Evolutionary conservation across 2,797 vertebrate genomes (phyloP), one percentile per base, ranked within the genome.

Genomic region (Buphagus erythrorhynchus): DNA sequence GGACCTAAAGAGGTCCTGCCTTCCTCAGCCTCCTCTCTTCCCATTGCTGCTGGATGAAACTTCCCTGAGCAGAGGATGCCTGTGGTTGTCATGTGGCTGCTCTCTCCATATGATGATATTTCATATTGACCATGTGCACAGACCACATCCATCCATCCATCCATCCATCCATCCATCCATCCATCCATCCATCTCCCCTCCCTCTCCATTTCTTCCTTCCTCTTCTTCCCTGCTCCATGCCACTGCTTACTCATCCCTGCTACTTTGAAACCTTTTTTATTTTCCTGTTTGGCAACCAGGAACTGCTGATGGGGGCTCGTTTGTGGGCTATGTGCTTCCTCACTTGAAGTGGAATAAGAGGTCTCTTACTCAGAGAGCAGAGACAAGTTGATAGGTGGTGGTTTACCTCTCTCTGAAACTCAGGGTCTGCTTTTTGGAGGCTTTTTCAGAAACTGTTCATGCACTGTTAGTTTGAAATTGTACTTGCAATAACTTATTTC

Each of bases 401-500:
- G 52, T 90, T 86, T 57, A 85, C 35, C 17, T 35, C 29, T 40
- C 48, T 57, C 54, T 63, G 42, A 82, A 87, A 54, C 62, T 73
- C 77, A 36, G 29, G 17, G 16, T 63, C 42, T 91, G 71, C 13
- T 79, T 84, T 86, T 69, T 11, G 20, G 35, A 76, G 46, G 16
- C 19, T 69, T 93, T 95, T 92, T 58, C 29, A 33, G 33, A 75
- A 84, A 59, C 51, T 69, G 16, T 73, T 81, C 35, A 73, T 57
- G 71, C 43, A 35, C 42, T 65, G 45, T 35, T 96, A 52, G 45
- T 36, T 79, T 77, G 52, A 79, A 95, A 88, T 65, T 43, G 28
- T 89, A 61, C 82, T 92, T 67, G 46, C 77, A 90, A 48, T 88
- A 85, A 82, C 61, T 92, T 88, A 36, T 84, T 92, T 67, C 67